These are phyloP conservation scores for Grammomys surdaster DNA, from an alignment of 2,113 vertebrate genomes.

Conservation along the genomic window DNA sequence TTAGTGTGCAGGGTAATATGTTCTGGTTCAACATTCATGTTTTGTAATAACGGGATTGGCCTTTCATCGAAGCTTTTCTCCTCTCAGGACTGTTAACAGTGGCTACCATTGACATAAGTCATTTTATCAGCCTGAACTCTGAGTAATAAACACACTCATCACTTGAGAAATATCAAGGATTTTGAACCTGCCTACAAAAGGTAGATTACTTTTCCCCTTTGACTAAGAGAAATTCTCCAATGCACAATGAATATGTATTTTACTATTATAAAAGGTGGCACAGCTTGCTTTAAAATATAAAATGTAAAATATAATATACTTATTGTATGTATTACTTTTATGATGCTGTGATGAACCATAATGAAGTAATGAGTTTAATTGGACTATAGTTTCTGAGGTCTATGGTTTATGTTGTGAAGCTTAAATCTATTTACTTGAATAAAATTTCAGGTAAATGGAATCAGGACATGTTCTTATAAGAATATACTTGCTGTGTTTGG, in stretches of 20 bases:
- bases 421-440: not conserved
- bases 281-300: not conserved
- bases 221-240: not conserved
- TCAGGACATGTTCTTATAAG: not conserved
- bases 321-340: not conserved
- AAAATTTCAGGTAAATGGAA: not conserved
- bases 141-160: not conserved
- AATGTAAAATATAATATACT: not conserved
- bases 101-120: not conserved
- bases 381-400: not conserved
- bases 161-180: not conserved
- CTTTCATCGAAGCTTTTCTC: not conserved
- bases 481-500: not conserved
- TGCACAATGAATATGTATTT: not conserved
- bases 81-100: not conserved
- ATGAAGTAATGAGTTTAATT: not conserved
- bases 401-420: not conserved
- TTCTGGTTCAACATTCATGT: not conserved
- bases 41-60: not conserved
- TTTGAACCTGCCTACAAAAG: not conserved
- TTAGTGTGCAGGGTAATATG: not conserved
- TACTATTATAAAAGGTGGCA: not conserved
- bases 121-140: not conserved
- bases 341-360: not conserved
- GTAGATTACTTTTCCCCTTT: not conserved